These are phyloP conservation scores for Cotesia chilonis DNA, from an alignment of 1,140 invertebrate genomes.

Conservation along the genomic window DNA sequence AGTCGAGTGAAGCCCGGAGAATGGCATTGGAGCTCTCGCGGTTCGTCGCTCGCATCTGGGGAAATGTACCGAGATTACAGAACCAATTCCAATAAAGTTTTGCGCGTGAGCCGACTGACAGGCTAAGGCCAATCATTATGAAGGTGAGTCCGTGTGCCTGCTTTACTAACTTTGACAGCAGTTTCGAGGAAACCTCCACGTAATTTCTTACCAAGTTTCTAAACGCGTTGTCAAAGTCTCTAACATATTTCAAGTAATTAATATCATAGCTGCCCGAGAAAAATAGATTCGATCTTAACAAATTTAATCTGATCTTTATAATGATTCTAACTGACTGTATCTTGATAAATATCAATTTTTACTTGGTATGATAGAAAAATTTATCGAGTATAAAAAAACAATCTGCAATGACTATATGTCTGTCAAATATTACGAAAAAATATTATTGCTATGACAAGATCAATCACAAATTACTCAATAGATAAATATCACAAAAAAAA, in stretches of 20 bases:
- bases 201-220: constrained; percentile 13
- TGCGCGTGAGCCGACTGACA: constrained; percentile 58
- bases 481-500: no score
- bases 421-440: no score
- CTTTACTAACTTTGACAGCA: constrained; percentile 36
- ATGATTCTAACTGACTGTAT: no score
- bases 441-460: no score
- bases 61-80: constrained; percentile 62
- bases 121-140: constrained; percentile 58
- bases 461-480: no score
- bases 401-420: no score
- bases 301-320: no score
- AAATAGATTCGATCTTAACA: no score
- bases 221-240: background rate
- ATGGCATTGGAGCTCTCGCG: constrained; percentile 38
- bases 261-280: background rate
- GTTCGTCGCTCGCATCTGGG: constrained; percentile 49
- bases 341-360: no score
- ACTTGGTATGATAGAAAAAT: no score
- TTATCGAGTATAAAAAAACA: no score
- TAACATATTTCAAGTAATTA: background rate
- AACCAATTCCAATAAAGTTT: constrained; percentile 64
- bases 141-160: constrained; percentile 43
- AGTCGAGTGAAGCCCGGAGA: constrained; percentile 29
- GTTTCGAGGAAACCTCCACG: constrained; percentile 14